Conservation (phyloP, 2,888 invertebrate genomes). For the Bruchidius siliquastri region DNA sequence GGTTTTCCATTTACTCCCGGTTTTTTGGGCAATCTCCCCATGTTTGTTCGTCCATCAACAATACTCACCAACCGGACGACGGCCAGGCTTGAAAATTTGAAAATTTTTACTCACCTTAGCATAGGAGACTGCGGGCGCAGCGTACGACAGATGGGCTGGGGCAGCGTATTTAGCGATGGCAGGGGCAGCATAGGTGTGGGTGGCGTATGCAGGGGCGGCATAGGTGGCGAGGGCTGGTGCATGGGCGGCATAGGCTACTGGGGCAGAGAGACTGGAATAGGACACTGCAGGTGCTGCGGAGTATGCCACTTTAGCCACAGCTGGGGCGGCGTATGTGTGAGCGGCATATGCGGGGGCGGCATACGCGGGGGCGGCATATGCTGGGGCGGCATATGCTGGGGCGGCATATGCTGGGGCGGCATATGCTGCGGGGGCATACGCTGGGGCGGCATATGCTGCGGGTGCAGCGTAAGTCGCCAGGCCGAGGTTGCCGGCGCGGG, state of each 20-base stretch:
- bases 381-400: slow-evolving; percentile 31
- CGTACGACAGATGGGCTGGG: slow-evolving; percentile 1
- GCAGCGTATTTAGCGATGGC: slow-evolving; percentile 36
- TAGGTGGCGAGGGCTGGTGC: slow-evolving; percentile 15
- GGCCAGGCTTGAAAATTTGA: too few relatives aligned
- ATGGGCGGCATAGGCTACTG: slow-evolving; percentile 21
- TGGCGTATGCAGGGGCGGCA: slow-evolving; percentile 30
- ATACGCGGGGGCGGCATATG: slow-evolving; percentile 9
- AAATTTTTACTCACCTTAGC: neutral
- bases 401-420: slow-evolving; percentile 44
- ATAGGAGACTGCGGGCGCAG: slow-evolving; percentile 16
- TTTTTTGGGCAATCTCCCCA: too few relatives aligned
- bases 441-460: slow-evolving; percentile 14
- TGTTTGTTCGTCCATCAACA: too few relatives aligned
- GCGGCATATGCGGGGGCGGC: slow-evolving; percentile 44
- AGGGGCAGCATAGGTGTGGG: slow-evolving; percentile 34
- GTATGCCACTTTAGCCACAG: slow-evolving; percentile 25
- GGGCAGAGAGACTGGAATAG: slow-evolving; percentile 44
- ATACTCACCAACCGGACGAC: too few relatives aligned
- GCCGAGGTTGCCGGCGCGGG: slow-evolving; percentile 23
- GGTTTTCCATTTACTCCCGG: too few relatives aligned
- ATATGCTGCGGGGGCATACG: neutral
- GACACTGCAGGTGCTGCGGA: slow-evolving; percentile 42
- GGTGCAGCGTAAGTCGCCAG: slow-evolving; percentile 26
- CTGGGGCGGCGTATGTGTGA: slow-evolving; percentile 41